Percentiles rank a stretch among this genome's conserved stretches.
These are phyloP conservation scores for Sebastes minor DNA, from an alignment of 2,797 vertebrate genomes.

Conservation along the genomic window DNA sequence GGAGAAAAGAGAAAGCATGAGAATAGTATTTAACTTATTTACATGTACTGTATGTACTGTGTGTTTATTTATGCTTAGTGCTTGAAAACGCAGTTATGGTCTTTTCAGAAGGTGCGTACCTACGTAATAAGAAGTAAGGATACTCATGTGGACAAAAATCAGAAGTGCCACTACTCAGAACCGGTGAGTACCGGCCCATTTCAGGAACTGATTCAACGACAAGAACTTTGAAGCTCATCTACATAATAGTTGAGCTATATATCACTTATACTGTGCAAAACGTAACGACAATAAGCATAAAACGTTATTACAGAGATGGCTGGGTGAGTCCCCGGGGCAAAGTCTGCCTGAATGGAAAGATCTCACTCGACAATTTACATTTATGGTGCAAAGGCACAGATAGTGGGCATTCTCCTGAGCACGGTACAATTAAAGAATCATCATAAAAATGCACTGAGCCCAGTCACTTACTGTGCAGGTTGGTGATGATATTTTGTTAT, in stretches of 20 bases:
- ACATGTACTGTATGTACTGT: no score
- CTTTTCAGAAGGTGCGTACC: no score
- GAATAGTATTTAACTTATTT: no score
- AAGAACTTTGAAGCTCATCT: neutral
- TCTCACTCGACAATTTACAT: neutral
- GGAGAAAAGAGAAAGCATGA: no score
- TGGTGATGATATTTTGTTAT: neutral
- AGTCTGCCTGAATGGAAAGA: slow-evolving; percentile 38
- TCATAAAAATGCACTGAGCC: slow-evolving; percentile 16
- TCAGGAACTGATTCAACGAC: no score
- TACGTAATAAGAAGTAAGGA: no score
- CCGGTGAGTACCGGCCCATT: no score
- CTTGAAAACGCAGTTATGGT: no score
- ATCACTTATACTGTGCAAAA: neutral
- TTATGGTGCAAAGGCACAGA: slow-evolving; percentile 17
- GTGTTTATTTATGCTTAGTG: no score
- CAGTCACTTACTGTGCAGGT: neutral
- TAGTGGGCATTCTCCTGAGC: neutral
- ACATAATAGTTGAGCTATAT: neutral
- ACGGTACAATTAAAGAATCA: slow-evolving; percentile 15
- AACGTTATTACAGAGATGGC: neutral
- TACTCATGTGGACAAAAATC: no score
- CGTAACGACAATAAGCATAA: neutral
- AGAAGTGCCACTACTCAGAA: neutral
- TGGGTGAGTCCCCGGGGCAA: slow-evolving; percentile 15